Evolutionary conservation across 1,140 invertebrate genomes (phyloP), one percentile per base, ranked within the genome.

Genomic region (Diorhabda sublineata): DNA sequence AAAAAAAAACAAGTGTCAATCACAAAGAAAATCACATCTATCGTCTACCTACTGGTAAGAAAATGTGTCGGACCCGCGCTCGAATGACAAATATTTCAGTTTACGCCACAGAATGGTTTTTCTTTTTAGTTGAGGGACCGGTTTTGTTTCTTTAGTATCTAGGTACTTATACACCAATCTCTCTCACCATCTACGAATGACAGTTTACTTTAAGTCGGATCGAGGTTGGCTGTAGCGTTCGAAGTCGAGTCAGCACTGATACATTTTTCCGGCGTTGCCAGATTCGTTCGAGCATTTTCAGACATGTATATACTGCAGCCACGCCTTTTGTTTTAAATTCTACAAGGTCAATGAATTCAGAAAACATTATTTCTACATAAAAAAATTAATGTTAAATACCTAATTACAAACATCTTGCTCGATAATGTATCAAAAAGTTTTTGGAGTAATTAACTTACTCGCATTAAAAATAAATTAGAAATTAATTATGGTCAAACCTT

Each of bases 1-100:
- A 61, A 9, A 64, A 71, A 11, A 70, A 64, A 72, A 66, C 64
- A 71, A 61, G 26, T 63, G 45, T 58, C 43, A 41, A 59, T 58
- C 58, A 59, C 62, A 45, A 43, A 68, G 42, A 57, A 63, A 63
- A 68, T 68, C 60, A 68, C 67, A 68, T 57, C 47, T 62, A 68
- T 5, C 26, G 66, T 42, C 64, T 9, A 57, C n/a, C 43, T 26
- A 58, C n/a, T 6, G 26, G 6, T 6, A n/a, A 11, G 6, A 45
- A 61, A 61, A 42, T 41, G 26, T 42, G 11, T 42, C 42, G 6
- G 11, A 42, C 42, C 9, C 42, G 57, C 45, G 42, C 56, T 45
- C 26, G 26, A 11, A 42, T 45, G 43, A 58, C 11, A 66, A 61
- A 60, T 42, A 47, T 6, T 62, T 6, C 66, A 47, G 11, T 66